Evolutionary conservation across 1,140 invertebrate genomes (phyloP).

Genomic region (Drosophila biarmipes): DNA sequence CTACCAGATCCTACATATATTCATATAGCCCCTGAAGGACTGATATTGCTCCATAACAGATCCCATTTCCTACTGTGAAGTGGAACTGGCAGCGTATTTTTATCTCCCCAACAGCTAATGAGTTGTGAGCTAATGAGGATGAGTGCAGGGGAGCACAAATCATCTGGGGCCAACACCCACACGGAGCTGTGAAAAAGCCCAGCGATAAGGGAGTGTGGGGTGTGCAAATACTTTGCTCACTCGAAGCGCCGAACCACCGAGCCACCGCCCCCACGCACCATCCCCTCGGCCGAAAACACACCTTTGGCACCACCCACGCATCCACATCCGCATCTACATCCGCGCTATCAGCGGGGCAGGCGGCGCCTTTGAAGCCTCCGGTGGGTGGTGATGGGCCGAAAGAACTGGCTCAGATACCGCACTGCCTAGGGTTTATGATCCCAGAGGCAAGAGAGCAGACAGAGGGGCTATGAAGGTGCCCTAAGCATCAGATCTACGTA

Average conservation of each 20-base stretch:
- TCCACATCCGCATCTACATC: conserved; percentile 64
- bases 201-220: conserved; percentile 30
- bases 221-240: conserved; percentile 55
- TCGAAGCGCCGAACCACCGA: conserved; percentile 17
- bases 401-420: conserved; percentile 8
- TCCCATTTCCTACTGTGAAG: conserved; percentile 2
- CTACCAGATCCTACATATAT: too few species aligned
- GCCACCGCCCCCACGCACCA: too few species aligned
- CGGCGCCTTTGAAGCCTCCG: conserved; percentile 44
- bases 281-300: neutral
- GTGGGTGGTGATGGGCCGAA: conserved; percentile 20
- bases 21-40: too few species aligned
- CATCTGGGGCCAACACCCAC: conserved; percentile 68
- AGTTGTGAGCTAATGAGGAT: conserved; percentile 9
- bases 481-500: too few species aligned
- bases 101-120: conserved; percentile 14
- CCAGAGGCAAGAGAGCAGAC: neutral
- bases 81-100: neutral
- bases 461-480: too few species aligned
- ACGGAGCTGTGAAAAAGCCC: conserved; percentile 63
- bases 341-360: conserved; percentile 48
- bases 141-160: conserved; percentile 13
- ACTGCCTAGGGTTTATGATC: neutral
- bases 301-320: conserved; percentile 21
- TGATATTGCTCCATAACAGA: too few species aligned